Evolutionary conservation across 2,797 vertebrate genomes (phyloP).

Genomic region (Poecile montanus): DNA sequence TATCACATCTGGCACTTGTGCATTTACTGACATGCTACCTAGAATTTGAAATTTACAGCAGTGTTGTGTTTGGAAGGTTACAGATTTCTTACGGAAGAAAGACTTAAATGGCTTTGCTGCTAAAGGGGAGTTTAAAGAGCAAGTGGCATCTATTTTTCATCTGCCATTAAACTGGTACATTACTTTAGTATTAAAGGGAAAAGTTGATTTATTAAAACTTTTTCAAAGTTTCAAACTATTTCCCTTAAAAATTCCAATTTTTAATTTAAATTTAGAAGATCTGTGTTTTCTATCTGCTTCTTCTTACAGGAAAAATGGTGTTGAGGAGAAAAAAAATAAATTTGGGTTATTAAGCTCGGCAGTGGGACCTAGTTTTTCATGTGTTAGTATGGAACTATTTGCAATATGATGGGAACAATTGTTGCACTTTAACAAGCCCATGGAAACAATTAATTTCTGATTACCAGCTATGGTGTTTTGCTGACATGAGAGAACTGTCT

Average conservation of each 20-base stretch:
- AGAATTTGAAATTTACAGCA: neutral
- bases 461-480: conserved; percentile 62
- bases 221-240: neutral
- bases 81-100: neutral
- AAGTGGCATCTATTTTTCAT: neutral
- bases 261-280: neutral
- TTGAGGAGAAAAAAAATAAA: neutral
- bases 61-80: neutral
- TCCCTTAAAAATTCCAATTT: neutral
- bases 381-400: conserved; percentile 3
- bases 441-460: conserved; percentile 73
- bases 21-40: neutral
- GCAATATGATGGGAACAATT: conserved; percentile 62
- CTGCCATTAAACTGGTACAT: neutral
- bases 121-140: neutral
- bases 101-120: neutral
- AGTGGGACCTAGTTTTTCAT: conserved; percentile 14
- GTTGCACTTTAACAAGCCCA: conserved; percentile 53
- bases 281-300: neutral
- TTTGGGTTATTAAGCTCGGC: neutral
- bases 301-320: neutral
- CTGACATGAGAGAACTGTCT: conserved; percentile 71
- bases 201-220: neutral
- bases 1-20: neutral
- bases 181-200: neutral